phyloP scores from a whole-genome alignment of 2,797 vertebrate genomes.

The Catostomus latipinnis region DNA sequence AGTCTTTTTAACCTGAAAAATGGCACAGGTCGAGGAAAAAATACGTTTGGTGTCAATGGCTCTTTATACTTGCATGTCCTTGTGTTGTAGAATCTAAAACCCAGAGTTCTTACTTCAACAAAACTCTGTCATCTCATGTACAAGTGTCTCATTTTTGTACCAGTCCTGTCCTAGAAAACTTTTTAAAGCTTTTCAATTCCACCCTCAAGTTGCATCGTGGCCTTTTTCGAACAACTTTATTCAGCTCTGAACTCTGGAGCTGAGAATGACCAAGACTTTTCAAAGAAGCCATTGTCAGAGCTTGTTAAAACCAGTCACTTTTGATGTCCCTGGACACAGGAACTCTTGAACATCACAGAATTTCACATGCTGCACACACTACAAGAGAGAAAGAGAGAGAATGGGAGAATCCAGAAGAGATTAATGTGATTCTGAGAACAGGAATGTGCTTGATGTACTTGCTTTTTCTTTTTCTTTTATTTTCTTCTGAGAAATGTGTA shows the following conservation, averaged over 20 bases:
- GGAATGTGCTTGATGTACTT: not conserved
- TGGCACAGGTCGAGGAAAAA: too few relatives aligned
- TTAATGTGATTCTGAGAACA: constrained; percentile 16
- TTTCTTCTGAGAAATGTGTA: constrained; percentile 21
- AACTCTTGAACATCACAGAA: constrained; percentile 32
- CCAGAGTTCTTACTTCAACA: not conserved
- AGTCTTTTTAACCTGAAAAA: too few relatives aligned
- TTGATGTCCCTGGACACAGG: constrained; percentile 25
- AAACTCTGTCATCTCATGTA: not conserved
- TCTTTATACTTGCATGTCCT: not conserved
- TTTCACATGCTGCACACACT: constrained; percentile 1
- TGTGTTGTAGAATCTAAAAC: not conserved
- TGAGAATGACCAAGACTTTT: constrained; percentile 31
- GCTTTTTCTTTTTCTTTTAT: not conserved
- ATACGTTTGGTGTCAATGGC: too few relatives aligned
- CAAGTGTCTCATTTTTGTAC: not conserved
- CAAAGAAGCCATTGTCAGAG: constrained; percentile 15
- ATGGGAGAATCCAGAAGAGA: constrained; percentile 11
- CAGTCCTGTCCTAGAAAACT: not conserved
- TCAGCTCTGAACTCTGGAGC: not conserved
- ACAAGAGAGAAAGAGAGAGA: not conserved
- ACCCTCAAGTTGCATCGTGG: not conserved
- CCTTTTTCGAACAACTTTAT: not conserved
- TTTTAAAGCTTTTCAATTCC: not conserved
- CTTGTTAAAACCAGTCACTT: constrained; percentile 28